Evolutionary conservation across 2,113 vertebrate genomes (phyloP), one percentile per base, ranked within the genome.

Genomic region (Cyanoderma ruficeps): DNA sequence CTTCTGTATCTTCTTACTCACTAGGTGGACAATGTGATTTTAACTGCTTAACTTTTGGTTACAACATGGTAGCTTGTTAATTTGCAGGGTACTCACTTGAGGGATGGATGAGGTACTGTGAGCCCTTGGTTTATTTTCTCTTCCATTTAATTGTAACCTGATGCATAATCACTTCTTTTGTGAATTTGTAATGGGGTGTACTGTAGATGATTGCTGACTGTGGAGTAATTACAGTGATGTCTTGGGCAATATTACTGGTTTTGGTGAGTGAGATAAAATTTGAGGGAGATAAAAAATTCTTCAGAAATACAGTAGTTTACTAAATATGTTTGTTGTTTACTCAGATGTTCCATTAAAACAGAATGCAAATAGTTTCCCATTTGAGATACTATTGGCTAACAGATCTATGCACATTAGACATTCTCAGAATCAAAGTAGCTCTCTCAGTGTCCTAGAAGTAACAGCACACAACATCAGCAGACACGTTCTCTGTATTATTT

Each of bases 1-100:
- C 15, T 75, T 92, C 11, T 83, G 6, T 41, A 24, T 39, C 10
- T 16, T 68, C 15, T 44, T 56, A 10, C 0, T 3, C 1, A 2
- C 3, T 24, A 44, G 2, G 7, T 67, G 20, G 6, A n/a, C 15
- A 17, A 24, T 3, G 1, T 61, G 42, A 50, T 78, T 84, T 87
- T 82, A 78, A n/a, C 39, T 75, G 19, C 24, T 64, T 65, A 56
- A 44, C 13, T 74, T 30, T 31, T n/a, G 27, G 35, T 85, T 88
- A 22, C 39, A 61, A 9, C 19, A 42, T 6, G 50, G 1, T 52
- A 63, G 21, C 5, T 61, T 6, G 37, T 46, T 61, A 47, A 52
- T 52, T 91, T 77, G 27, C 3, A 2, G 11, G 5, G 6, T 39
- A 55, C 50, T 57, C 22, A 46, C 2, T 52, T 85, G 41, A 41